These are phyloP conservation scores for Neosilurus mollespiculum DNA, from an alignment of 2,797 vertebrate species.

Conservation along the genomic window DNA sequence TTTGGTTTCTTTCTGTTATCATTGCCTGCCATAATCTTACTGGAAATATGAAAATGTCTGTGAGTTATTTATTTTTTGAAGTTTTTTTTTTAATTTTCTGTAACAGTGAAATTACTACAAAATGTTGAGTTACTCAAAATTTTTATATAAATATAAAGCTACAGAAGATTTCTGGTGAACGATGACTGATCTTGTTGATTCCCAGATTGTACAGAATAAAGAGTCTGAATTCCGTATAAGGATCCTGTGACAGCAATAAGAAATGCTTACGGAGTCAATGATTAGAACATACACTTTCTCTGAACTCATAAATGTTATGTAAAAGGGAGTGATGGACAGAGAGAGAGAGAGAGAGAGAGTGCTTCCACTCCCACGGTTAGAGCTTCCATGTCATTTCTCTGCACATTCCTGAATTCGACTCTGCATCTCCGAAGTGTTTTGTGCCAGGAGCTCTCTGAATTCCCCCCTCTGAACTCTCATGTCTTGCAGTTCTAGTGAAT, in stretches of 20 bases:
- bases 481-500: neutral
- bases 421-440: neutral
- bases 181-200: neutral
- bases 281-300: neutral
- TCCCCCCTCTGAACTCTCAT: constrained; percentile 27
- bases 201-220: neutral
- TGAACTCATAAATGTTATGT: neutral
- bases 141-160: neutral
- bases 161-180: neutral
- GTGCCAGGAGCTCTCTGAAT: constrained; percentile 19
- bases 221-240: neutral
- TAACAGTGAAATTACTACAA: neutral
- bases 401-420: neutral
- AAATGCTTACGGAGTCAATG: neutral
- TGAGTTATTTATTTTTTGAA: neutral
- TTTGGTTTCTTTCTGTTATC: neutral
- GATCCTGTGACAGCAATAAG: neutral
- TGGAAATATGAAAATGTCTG: neutral
- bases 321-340: neutral
- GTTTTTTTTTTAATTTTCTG: neutral
- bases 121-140: neutral
- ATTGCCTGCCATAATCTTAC: neutral
- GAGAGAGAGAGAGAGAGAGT: too few relatives aligned
- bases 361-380: too few relatives aligned
- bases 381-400: neutral